Base-by-base conservation (phyloP, 1,140 invertebrate species). In the Neodiprion fabricii region DNA sequence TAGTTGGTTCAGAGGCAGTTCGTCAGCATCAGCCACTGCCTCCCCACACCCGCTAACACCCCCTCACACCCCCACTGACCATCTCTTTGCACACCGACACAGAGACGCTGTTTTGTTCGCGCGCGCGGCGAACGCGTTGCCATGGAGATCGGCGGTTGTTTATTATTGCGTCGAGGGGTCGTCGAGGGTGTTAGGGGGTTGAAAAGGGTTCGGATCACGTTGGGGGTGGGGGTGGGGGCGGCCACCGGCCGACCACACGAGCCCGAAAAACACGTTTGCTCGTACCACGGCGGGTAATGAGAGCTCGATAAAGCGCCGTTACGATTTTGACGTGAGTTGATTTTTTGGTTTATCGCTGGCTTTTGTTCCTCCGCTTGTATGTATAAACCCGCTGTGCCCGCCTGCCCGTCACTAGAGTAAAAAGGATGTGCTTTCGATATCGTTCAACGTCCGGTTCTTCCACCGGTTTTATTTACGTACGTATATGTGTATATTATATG, bases 301-400 rank as follows among this genome's bases (percentile, higher is more conserved):
- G 86, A 88, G 87, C 87, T 87, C 87, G 84, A 87, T 88, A 88
- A 87, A 88, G 85, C 86, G 82, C 82, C 78, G 85, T 87, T 87
- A 88, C 85, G 79, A 85, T 82, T 85, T 86, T 86, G 83, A 87
- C 85, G 83, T 84, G 82, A 82, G 83, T 79, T 82, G 82, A 84
- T 84, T 82, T 84, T 84, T 85, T 80, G 53, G 53, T 61, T 61
- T 61, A 61, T 12, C 53, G n/a, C 53, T 61, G 28, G 28, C 53
- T 61, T 61, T 61, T 61, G 53, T 61, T 17, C 11, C 53, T 40
- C 28, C 28, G 28, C 28, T 40, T 40, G 28, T 3, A 40, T 40
- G 28, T 40, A 40, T 40, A 40, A 40, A 40, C 28, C 28, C 28
- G 28, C 28, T 40, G 28, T 40, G 28, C 28, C 0, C 28, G 28